Conservation (phyloP, 2,888 invertebrate genomes). For the Synergus gifuensis region DNA sequence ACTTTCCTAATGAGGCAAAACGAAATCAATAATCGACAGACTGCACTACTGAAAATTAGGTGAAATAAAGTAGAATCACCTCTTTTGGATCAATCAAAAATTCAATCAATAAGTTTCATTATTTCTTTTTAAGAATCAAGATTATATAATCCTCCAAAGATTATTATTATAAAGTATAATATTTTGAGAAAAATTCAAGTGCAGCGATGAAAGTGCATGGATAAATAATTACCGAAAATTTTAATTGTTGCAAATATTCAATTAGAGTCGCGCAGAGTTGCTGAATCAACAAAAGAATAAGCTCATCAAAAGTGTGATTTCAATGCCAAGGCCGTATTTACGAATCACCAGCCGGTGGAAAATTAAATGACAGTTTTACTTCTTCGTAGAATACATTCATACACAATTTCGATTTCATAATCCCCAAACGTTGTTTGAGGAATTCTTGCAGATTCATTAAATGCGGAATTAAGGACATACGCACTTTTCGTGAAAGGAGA, state of each 20-base stretch:
- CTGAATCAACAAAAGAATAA: slow-evolving; percentile 24
- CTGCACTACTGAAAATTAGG: background rate
- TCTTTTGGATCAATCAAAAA: background rate
- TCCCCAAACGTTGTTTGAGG: background rate
- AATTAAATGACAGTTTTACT: background rate
- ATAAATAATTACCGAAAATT: too few relatives aligned
- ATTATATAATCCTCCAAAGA: too few relatives aligned
- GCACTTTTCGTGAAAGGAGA: slow-evolving; percentile 88
- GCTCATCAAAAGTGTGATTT: background rate
- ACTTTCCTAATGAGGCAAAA: background rate
- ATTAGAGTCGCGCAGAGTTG: background rate
- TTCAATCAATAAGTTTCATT: too few relatives aligned
- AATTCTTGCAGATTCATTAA: background rate
- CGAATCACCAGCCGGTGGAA: background rate
- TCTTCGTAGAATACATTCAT: background rate
- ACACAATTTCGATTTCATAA: background rate
- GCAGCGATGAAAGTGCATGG: too few relatives aligned
- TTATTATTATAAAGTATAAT: too few relatives aligned
- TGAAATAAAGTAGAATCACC: background rate
- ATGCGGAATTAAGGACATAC: slow-evolving; percentile 47
- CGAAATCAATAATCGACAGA: background rate
- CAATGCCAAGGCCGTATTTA: slow-evolving; percentile 42
- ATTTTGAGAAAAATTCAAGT: too few relatives aligned
- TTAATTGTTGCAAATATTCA: too few relatives aligned
- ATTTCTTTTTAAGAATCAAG: too few relatives aligned